These are phyloP conservation scores for Sialis fuliginosa DNA, from an alignment of 2,888 invertebrate species.

Conservation along the genomic window DNA sequence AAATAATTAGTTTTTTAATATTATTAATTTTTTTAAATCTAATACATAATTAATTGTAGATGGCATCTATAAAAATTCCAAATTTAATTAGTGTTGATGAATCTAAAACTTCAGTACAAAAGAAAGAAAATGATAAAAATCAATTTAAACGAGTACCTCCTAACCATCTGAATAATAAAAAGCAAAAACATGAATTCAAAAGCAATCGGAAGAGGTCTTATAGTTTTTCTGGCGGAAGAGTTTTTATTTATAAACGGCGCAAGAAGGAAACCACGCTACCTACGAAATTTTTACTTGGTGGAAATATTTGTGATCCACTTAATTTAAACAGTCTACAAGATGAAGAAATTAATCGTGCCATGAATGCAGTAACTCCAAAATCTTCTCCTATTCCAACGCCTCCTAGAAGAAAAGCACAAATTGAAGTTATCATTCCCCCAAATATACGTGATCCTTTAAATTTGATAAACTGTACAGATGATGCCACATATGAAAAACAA, in stretches of 20 bases:
- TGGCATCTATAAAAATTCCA: constrained; percentile 1
- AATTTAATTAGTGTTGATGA: neutral
- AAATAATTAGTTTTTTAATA: neutral
- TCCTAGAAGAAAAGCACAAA: constrained; percentile 57
- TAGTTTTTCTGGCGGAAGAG: constrained; percentile 48
- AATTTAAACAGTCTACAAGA: constrained; percentile 83
- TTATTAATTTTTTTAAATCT: neutral
- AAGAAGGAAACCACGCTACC: constrained; percentile 69
- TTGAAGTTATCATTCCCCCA: constrained; percentile 83
- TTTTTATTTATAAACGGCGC: constrained; percentile 54
- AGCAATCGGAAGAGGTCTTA: constrained; percentile 46
- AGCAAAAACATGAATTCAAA: constrained; percentile 28
- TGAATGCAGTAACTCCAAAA: constrained; percentile 82
- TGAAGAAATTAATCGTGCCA: constrained; percentile 56
- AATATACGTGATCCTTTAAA: constrained; percentile 87
- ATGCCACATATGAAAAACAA: constrained; percentile 67
- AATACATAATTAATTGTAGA: constrained; percentile 1
- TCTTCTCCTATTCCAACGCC: constrained; percentile 80
- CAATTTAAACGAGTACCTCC: neutral
- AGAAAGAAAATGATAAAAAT: constrained; percentile 3
- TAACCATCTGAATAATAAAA: constrained; percentile 10
- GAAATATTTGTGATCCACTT: constrained; percentile 87
- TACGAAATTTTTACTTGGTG: constrained; percentile 84
- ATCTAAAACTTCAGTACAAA: neutral
- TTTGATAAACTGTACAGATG: constrained; percentile 60